Conservation (phyloP, 2,888 invertebrate genomes). For the Strigamia crassipes region DNA sequence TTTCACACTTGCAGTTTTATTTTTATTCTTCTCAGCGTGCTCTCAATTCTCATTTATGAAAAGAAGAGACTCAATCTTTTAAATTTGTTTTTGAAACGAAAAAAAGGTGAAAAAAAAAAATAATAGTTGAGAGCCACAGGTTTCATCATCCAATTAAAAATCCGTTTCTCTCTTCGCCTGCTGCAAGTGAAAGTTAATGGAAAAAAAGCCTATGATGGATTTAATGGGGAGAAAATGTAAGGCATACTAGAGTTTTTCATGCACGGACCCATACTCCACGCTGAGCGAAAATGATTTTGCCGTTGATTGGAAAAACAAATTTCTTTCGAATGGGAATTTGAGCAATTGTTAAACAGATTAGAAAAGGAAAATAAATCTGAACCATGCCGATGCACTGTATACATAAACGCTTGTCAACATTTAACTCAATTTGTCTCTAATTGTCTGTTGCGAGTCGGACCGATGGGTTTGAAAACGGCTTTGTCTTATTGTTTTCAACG, state of each 20-base stretch:
- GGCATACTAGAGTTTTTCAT: constrained; percentile 32
- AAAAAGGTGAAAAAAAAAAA: background rate
- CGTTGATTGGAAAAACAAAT: constrained; percentile 29
- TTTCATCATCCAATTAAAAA: constrained; percentile 36
- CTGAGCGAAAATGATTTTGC: constrained; percentile 28
- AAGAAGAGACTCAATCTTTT: constrained; percentile 2
- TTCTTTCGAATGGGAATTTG: background rate
- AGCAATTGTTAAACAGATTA: constrained; percentile 15
- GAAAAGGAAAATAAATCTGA: background rate
- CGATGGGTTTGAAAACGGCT: background rate
- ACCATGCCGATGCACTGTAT: background rate
- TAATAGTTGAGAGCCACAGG: constrained; percentile 32
- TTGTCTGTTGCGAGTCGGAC: background rate
- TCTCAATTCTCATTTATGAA: constrained; percentile 1
- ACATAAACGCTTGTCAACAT: background rate
- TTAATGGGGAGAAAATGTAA: constrained; percentile 35
- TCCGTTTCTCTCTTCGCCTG: constrained; percentile 33
- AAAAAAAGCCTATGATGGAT: constrained; percentile 35
- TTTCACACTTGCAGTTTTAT: background rate
- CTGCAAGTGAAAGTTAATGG: constrained; percentile 34
- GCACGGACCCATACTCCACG: constrained; percentile 21
- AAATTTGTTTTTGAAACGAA: background rate
- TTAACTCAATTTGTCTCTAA: background rate
- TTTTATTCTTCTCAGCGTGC: background rate
- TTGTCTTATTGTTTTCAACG: constrained; percentile 24